phyloP scores from a whole-genome alignment of 2,888 invertebrate species.

The Drosophila mercatorum region DNA sequence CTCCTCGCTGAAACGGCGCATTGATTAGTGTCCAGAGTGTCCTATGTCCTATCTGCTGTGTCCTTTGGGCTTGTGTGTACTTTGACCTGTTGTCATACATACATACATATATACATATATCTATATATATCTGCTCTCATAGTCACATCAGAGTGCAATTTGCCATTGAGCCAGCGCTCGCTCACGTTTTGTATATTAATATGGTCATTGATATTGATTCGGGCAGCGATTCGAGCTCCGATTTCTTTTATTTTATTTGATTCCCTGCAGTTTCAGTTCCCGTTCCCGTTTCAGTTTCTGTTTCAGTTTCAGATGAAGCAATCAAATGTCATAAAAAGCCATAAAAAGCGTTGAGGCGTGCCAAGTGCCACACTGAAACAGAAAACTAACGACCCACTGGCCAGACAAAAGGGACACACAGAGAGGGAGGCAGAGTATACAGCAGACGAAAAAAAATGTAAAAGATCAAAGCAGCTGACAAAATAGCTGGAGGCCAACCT shows the following conservation, averaged over 20 bases:
- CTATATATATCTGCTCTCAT: neutral
- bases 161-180: conserved; percentile 38
- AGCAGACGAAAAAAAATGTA: conserved; percentile 9
- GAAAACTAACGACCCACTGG: conserved; percentile 49
- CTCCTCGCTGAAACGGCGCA: conserved; percentile 34
- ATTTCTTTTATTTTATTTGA: conserved; percentile 1
- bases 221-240: conserved; percentile 29
- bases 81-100: conserved; percentile 22
- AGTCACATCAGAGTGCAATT: conserved; percentile 18
- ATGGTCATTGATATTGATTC: conserved; percentile 67
- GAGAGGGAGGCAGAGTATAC: conserved; percentile 7
- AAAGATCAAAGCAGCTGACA: conserved; percentile 63
- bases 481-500: conserved; percentile 50
- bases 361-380: conserved; percentile 48
- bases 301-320: conserved; percentile 39
- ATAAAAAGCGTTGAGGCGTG: conserved; percentile 72
- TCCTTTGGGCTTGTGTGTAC: conserved; percentile 21
- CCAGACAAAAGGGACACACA: conserved; percentile 23
- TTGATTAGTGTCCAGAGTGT: conserved; percentile 70
- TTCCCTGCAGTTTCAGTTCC: neutral
- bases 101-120: neutral
- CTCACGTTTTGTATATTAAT: conserved; percentile 66
- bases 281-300: conserved; percentile 8
- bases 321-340: conserved; percentile 49
- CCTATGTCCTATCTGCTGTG: conserved; percentile 8